Evolutionary conservation across 2,113 vertebrate genomes (phyloP).

Genomic region (Sclerurus mexicanus): DNA sequence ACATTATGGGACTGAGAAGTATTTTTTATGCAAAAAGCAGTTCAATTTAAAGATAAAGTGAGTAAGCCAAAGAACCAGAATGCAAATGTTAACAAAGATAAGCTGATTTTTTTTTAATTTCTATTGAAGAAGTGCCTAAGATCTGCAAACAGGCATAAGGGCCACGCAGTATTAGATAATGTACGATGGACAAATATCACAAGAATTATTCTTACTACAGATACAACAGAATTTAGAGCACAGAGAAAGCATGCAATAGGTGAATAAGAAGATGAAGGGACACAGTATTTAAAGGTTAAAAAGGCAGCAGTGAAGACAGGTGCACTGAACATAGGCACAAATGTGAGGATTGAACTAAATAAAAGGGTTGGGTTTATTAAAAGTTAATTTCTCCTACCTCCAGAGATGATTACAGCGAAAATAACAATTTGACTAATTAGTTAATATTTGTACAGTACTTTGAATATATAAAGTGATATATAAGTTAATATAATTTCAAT

Average conservation of each 20-base stretch:
- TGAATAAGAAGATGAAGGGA: not conserved
- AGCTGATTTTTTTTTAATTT: not conserved
- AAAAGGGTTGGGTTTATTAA: not conserved
- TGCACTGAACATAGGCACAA: not conserved
- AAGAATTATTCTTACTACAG: not conserved
- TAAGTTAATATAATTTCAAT: conserved; percentile 62
- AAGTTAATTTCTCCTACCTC: conserved; percentile 47
- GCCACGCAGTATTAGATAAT: not conserved
- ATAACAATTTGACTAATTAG: conserved; percentile 64
- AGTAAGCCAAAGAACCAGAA: not conserved
- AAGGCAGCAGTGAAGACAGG: not conserved
- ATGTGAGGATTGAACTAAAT: not conserved
- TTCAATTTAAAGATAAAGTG: conserved; percentile 31
- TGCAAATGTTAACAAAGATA: conserved; percentile 23
- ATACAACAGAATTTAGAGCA: not conserved
- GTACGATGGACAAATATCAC: not conserved
- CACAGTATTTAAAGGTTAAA: not conserved
- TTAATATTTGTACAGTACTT: conserved; percentile 57
- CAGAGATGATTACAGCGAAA: conserved; percentile 44
- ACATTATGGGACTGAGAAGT: not conserved
- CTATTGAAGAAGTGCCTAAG: not conserved
- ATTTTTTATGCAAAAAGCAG: not conserved
- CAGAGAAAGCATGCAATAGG: not conserved
- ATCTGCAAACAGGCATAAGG: not conserved
- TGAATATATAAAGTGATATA: conserved; percentile 45